phyloP scores from a whole-genome alignment of 2,888 invertebrate genomes.

The Oligia fasciuncula region DNA sequence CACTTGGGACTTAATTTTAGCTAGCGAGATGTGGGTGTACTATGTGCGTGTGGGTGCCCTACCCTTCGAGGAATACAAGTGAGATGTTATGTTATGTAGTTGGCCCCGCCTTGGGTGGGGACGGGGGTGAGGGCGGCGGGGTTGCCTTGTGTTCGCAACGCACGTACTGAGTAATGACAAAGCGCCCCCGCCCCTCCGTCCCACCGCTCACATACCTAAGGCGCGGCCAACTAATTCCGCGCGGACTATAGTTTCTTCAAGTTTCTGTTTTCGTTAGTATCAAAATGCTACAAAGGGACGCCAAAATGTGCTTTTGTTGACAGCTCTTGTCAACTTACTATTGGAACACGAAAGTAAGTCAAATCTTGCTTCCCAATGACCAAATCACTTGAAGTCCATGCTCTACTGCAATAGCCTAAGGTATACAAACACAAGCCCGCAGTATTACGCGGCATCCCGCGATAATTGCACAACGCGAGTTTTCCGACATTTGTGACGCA shows the following conservation, averaged over 20 bases:
- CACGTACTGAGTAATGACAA: too few species aligned
- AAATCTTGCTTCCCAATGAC: not conserved
- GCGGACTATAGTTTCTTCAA: not conserved
- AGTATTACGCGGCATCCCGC: slow-evolving; percentile 49
- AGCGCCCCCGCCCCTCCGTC: too few species aligned
- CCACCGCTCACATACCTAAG: too few species aligned
- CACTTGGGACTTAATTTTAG: not conserved
- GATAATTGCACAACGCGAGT: slow-evolving; percentile 50
- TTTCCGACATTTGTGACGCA: slow-evolving; percentile 52
- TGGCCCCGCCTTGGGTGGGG: too few species aligned
- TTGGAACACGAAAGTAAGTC: not conserved
- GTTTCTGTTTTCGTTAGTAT: not conserved
- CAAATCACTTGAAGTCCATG: not conserved
- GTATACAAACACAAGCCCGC: slow-evolving; percentile 2
- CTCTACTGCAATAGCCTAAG: slow-evolving; percentile 2
- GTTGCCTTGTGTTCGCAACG: too few species aligned
- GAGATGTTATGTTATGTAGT: not conserved
- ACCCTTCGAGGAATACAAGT: not conserved
- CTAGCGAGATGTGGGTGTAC: not conserved
- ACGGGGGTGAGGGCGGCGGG: too few species aligned
- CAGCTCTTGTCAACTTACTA: not conserved
- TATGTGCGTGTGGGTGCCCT: not conserved
- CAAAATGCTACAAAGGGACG: too few species aligned
- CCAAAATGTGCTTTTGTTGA: not conserved
- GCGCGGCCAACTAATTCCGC: too few species aligned